These are phyloP conservation scores for Tichodroma muraria DNA, from an alignment of 2,113 vertebrate species.

Conservation along the genomic window DNA sequence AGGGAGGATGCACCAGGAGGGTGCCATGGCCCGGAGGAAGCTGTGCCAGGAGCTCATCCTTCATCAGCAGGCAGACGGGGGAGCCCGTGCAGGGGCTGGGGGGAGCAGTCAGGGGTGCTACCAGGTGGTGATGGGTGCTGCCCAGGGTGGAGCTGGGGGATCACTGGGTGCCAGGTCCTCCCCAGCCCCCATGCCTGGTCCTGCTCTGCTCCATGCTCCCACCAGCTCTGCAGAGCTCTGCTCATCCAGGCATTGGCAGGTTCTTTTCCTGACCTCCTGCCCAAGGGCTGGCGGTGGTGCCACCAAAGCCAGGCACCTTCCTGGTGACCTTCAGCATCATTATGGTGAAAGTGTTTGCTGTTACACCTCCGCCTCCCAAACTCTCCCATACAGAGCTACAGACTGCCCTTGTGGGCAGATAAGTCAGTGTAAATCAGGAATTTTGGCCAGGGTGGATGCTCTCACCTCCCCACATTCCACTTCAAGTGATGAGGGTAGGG, in stretches of 20 bases:
- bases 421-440: not conserved
- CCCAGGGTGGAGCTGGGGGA: not conserved
- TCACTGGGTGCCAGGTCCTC: not conserved
- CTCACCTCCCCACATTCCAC: not conserved
- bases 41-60: not conserved
- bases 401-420: not conserved
- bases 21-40: not conserved
- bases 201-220: not conserved
- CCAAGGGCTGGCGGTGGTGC: not conserved
- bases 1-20: accelerated
- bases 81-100: accelerated
- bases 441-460: not conserved
- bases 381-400: not conserved
- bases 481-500: not conserved
- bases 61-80: accelerated
- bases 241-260: not conserved
- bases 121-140: not conserved
- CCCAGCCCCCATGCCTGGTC: accelerated
- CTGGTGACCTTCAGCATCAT: not conserved
- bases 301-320: not conserved
- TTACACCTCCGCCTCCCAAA: not conserved
- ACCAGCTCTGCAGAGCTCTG: not conserved
- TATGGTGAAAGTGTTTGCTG: not conserved
- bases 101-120: not conserved
- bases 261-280: not conserved